phyloP scores from a whole-genome alignment of 2,888 invertebrate species.

The Eretmocerus hayati region DNA sequence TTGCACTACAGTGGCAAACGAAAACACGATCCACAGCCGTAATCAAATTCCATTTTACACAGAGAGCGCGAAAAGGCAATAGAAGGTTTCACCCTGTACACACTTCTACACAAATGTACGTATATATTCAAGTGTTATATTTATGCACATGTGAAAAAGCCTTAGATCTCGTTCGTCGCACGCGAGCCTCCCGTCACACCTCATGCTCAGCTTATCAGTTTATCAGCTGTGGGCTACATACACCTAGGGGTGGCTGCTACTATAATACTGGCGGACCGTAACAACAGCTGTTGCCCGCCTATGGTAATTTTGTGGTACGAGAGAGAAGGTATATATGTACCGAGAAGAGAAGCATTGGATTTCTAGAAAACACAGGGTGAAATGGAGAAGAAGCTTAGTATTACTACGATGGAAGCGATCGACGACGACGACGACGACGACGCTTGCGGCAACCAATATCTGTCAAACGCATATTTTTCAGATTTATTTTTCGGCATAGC shows the following conservation, averaged over 20 bases:
- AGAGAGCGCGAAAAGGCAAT: conserved; percentile 6
- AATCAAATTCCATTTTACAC: conserved; percentile 19
- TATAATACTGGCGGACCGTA: background rate
- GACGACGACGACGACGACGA: conserved; percentile 18
- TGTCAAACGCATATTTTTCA: conserved; percentile 44
- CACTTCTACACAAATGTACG: too few species aligned
- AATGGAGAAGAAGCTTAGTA: conserved; percentile 14
- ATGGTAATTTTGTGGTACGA: conserved; percentile 42
- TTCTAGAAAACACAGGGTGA: too few species aligned
- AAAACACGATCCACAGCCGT: background rate
- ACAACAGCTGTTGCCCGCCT: conserved; percentile 41
- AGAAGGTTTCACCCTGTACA: too few species aligned
- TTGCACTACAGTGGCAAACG: too few species aligned
- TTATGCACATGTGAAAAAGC: conserved; percentile 18
- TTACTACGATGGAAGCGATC: too few species aligned
- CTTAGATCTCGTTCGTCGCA: too few species aligned
- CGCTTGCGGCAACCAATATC: conserved; percentile 36
- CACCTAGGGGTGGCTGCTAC: conserved; percentile 23
- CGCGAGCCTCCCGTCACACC: conserved; percentile 25
- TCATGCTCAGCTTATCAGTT: conserved; percentile 41
- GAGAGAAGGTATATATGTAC: too few species aligned
- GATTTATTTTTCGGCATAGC: conserved; percentile 39
- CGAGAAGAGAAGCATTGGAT: too few species aligned
- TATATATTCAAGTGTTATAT: background rate
- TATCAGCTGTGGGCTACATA: too few species aligned